Evolutionary conservation across 1,140 invertebrate species (phyloP), one percentile per base, ranked within the genome.

Genomic region (Hylaeus anthracinus): DNA sequence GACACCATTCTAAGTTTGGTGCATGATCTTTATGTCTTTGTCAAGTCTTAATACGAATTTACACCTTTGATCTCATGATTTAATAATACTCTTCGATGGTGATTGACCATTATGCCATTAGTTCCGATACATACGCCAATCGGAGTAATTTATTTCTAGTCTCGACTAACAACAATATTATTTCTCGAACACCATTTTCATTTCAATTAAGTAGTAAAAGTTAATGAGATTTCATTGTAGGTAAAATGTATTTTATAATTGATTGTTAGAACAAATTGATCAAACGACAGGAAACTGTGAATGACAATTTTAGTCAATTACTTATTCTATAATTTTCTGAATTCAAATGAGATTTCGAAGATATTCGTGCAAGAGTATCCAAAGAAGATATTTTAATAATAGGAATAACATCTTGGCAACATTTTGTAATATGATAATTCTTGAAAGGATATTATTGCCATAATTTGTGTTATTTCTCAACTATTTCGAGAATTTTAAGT

Each of bases 371-470:
- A 82, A 82, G 15, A 67, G 12, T 51, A 60, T 75, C n/a, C 9
- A n/a, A 67, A 78, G 15, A 26, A n/a, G 12, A 80, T 85, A 84
- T 84, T 85, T 85, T 81, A 85, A 72, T 81, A 85, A 72, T 71
- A 76, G 43, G n/a, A 45, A 10, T 37, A 41, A 82, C 10, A 8
- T 64, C 61, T 15, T 8, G 12, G n/a, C 14, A 78, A 83, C 53
- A 70, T 73, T 69, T 26, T 73, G 55, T 45, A 41, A 74, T 60
- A 43, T 45, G n/a, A 48, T 77, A 37, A 37, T 70, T 60, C 45
- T 60, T 12, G 9, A 15, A 58, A 53, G 15, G n/a, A 76, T 15
- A 61, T 69, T 55, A 51, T 43, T 58, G 8, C 6, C 37, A 15
- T 70, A 41, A 37, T 60, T 77, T 70, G 51, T 70, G 55, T 61